Evolutionary conservation across 2,888 invertebrate genomes (phyloP).

Genomic region (Ptychoptera contaminata): DNA sequence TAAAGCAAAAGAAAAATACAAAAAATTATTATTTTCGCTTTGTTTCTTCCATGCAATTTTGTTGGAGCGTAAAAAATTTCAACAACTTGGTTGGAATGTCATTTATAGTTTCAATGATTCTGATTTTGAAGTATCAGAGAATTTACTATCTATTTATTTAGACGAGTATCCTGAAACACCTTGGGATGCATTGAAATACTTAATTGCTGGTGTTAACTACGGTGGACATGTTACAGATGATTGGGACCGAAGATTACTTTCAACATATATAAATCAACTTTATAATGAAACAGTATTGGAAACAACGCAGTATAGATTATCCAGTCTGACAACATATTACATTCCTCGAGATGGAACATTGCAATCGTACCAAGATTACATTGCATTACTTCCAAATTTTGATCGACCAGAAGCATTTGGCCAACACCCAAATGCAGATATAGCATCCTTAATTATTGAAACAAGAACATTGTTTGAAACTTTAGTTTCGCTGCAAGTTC

Average conservation of each 20-base stretch:
- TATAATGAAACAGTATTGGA: conserved; percentile 56
- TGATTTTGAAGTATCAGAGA: conserved; percentile 81
- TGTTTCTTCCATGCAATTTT: conserved; percentile 78
- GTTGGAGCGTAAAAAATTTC: conserved; percentile 71
- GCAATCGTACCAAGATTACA: conserved; percentile 65
- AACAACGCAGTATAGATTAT: conserved; percentile 48
- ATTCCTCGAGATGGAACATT: conserved; percentile 70
- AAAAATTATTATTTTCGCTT: conserved; percentile 60
- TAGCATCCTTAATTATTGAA: conserved; percentile 70
- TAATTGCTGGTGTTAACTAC: conserved; percentile 79
- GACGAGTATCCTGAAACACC: conserved; percentile 80
- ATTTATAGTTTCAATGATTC: conserved; percentile 83
- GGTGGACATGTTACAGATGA: conserved; percentile 70
- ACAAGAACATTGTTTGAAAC: conserved; percentile 61
- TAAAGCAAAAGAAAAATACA: conserved; percentile 52
- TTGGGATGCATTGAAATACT: conserved; percentile 78
- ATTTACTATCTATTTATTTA: conserved; percentile 64
- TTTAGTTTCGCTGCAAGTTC: conserved; percentile 59
- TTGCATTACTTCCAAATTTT: conserved; percentile 55
- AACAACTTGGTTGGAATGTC: conserved; percentile 80
- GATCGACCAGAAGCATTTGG: conserved; percentile 82
- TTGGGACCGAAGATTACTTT: conserved; percentile 56
- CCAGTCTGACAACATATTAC: conserved; percentile 58
- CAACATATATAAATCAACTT: conserved; percentile 70
- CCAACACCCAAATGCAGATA: conserved; percentile 81